Evolutionary conservation across 2,888 invertebrate genomes (phyloP), one percentile per base, ranked within the genome.

Genomic region (Thereva unica): DNA sequence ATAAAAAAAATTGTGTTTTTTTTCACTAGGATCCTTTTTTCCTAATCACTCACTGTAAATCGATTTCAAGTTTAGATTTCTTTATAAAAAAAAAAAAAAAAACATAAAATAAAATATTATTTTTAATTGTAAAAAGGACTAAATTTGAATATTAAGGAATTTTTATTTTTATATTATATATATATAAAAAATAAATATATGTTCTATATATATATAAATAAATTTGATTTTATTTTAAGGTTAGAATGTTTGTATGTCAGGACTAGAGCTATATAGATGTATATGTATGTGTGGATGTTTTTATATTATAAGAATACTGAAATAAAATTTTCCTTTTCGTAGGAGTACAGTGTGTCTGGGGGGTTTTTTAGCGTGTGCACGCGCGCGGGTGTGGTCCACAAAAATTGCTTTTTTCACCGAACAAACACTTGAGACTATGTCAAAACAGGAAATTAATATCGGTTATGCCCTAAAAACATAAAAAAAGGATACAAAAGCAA

Each of bases 361-460:
- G 61, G 49, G 12, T 50, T 61, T 23, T 23, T 50, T 61, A 54
- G 53, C 64, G 54, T 64, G 64, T 55, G 54, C 64, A 64, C 54
- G 64, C 54, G 64, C 54, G 64, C 64, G 64, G 64, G 64, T 64
- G 64, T 55, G 64, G 54, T 64, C 64, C 64, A 54, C 54, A 45
- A 47, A 44, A 64, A 45, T 38, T 54, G 53, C 54, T 54, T 42
- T 64, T 45, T 61, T 38, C 49, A 50, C 40, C 38, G 10, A 41
- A 38, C 12, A 12, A 61, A 34, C 61, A 61, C 40, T 61, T 50
- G 23, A 23, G 23, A 12, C 40, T 35, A 10, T 61, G 49, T 61
- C 40, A 61, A 61, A 61, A 61, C 40, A 49, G 44, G 23, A 23
- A 23, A 23, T 23, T 23, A 23, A 23, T 23, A 23, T 23, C 23